Base-by-base conservation (phyloP, 2,113 vertebrate species). In the Elaphurus davidianus region DNA sequence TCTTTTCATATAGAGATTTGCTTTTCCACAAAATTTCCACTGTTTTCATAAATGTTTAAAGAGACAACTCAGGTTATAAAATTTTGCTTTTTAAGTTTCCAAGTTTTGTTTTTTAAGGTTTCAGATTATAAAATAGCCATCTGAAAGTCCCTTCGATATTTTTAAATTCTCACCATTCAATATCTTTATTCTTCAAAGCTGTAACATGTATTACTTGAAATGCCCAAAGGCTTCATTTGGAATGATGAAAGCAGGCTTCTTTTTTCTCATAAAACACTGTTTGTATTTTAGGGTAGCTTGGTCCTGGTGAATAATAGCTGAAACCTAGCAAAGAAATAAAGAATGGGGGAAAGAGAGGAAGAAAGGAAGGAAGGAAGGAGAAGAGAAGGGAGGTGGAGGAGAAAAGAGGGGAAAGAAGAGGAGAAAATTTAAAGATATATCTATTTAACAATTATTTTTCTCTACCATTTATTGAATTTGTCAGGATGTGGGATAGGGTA, bases 81-180 rank as follows among this genome's bases (percentile, higher is more conserved):
- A 50, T 50, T 43, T 95, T 88, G 54, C 19, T 95, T 82, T 94
- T 92, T 67, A 91, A 88, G 7, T 47, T 93, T 43, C 40, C 23
- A 90, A 55, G 43, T 45, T 50, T 93, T 91, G 43, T 25, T 95
- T 82, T 94, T 94, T 64, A 90, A 19, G 43, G 17, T 36, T 96
- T 97, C 16, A 94, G 76, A 55, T 76, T 93, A 15, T 33, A 86
- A 93, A 95, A 71, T 50, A 74, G 27, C 78, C 17, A 84, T 33
- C n/a, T 96, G 55, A 82, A 91, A 97, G 30, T 64, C 76, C 76
- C 59, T 96, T 62, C n/a, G 25, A 71, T 96, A 87, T 94, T 90
- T 87, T 36, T 21, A 47, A 82, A 62, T 62, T 89, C 54, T 88
- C 23, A 23, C 30, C 13, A 21, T 50, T 89, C 36, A 82, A 10